A percentile compares a stretch with the other conserved stretches of the same genome.
phyloP scores from a whole-genome alignment of 2,888 invertebrate species.

The Tipula lateralis region DNA sequence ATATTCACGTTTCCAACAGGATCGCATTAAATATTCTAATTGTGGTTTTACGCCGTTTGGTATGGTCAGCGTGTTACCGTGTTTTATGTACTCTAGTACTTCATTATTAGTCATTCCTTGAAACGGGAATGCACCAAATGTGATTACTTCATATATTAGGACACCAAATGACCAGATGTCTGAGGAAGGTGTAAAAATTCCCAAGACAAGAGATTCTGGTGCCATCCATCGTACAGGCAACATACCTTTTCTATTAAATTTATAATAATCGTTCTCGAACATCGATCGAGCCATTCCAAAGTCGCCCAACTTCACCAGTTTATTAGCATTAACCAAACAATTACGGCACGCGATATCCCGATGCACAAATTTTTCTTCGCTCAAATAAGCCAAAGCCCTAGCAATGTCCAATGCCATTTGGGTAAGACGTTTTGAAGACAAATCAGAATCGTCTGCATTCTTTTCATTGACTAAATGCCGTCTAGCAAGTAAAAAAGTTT shows the following conservation, averaged over 20 bases:
- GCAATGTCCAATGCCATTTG: constrained; percentile 85
- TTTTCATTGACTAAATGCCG: constrained; percentile 71
- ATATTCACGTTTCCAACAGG: constrained; percentile 72
- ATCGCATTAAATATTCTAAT: constrained; percentile 73
- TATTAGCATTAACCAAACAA: constrained; percentile 69
- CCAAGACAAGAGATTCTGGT: constrained; percentile 76
- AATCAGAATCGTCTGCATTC: constrained; percentile 61
- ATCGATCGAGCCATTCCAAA: constrained; percentile 90
- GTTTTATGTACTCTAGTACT: constrained; percentile 74
- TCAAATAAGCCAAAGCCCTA: constrained; percentile 77
- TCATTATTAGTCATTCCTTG: constrained; percentile 81
- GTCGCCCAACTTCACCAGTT: constrained; percentile 72
- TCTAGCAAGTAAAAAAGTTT: constrained; percentile 79
- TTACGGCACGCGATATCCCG: constrained; percentile 79
- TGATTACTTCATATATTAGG: constrained; percentile 79
- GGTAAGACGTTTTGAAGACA: constrained; percentile 73
- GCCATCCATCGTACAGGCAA: constrained; percentile 92
- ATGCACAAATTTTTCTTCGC: constrained; percentile 80
- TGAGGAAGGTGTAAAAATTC: constrained; percentile 78
- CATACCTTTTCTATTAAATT: constrained; percentile 81
- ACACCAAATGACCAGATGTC: constrained; percentile 92
- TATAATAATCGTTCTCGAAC: constrained; percentile 84
- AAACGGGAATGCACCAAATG: constrained; percentile 87
- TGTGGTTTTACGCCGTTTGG: constrained; percentile 75
- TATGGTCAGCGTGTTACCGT: constrained; percentile 65